A percentile compares a stretch with the other conserved stretches of the same genome.
These are phyloP conservation scores for Pipra filicauda DNA, from an alignment of 2,113 vertebrate species.

Conservation along the genomic window DNA sequence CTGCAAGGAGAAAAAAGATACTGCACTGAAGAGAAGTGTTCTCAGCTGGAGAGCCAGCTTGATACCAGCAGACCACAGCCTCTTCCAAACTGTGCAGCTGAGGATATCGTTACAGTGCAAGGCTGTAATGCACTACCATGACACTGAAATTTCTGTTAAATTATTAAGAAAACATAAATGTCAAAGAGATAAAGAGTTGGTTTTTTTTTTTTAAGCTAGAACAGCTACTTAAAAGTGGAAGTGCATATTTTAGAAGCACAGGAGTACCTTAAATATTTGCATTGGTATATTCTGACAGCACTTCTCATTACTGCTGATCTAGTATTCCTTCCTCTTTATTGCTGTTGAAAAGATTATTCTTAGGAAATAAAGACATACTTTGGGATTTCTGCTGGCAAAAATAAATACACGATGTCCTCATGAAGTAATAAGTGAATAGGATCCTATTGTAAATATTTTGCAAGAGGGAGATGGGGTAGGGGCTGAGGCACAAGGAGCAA, in stretches of 20 bases:
- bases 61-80: not conserved
- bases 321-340: not conserved
- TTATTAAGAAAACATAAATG: not conserved
- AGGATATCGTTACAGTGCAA: not conserved
- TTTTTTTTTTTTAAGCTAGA: not conserved
- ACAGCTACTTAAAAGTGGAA: not conserved
- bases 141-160: not conserved
- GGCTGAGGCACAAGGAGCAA: not conserved
- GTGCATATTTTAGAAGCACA: not conserved
- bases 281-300: not conserved
- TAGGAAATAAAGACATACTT: constrained; percentile 21
- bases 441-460: constrained; percentile 46
- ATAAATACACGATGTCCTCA: constrained; percentile 23
- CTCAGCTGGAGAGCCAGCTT: not conserved
- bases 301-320: not conserved
- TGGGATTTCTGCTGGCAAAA: constrained; percentile 29
- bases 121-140: not conserved
- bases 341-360: not conserved
- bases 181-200: not conserved
- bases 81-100: not conserved
- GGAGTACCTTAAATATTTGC: not conserved
- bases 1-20: not conserved
- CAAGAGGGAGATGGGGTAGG: not conserved
- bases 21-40: not conserved
- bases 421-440: constrained; percentile 6